Evolutionary conservation across 2,888 invertebrate genomes (phyloP).

Genomic region (Peribatodes rhomboidaria): DNA sequence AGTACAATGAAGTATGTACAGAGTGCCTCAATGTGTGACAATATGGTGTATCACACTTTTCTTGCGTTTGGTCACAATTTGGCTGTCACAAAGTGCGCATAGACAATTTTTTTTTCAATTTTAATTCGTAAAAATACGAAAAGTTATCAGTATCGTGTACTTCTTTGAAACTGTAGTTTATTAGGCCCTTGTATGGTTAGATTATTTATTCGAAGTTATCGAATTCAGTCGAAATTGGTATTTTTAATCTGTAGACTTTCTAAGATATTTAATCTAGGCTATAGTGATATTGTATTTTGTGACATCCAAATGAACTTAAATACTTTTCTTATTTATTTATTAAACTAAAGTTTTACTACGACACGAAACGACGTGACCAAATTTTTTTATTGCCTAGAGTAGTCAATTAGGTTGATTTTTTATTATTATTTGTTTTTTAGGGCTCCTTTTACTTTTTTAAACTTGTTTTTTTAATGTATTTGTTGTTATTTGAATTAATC

Average conservation of each 20-base stretch:
- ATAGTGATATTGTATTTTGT: constrained; percentile 12
- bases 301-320: constrained; percentile 14
- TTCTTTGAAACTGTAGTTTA: not conserved
- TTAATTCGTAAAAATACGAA: not conserved
- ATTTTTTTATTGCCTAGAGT: constrained; percentile 39
- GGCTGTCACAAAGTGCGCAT: constrained; percentile 42
- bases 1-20: constrained; percentile 72
- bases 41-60: constrained; percentile 71
- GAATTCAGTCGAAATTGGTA: not conserved
- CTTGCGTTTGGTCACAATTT: constrained; percentile 48
- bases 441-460: constrained; percentile 18
- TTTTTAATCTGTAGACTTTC: constrained; percentile 1
- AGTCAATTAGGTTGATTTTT: constrained; percentile 37
- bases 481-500: too few species aligned
- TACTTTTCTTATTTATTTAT: not conserved
- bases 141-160: not conserved
- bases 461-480: not conserved
- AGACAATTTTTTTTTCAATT: constrained; percentile 15
- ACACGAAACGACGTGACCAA: constrained; percentile 22
- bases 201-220: not conserved
- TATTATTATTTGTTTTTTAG: constrained; percentile 17
- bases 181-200: not conserved
- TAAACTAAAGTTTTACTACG: not conserved
- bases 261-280: constrained; percentile 5
- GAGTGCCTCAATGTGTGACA: constrained; percentile 83